phyloP scores from a whole-genome alignment of 2,888 invertebrate species.

The Pollenia angustigena region DNA sequence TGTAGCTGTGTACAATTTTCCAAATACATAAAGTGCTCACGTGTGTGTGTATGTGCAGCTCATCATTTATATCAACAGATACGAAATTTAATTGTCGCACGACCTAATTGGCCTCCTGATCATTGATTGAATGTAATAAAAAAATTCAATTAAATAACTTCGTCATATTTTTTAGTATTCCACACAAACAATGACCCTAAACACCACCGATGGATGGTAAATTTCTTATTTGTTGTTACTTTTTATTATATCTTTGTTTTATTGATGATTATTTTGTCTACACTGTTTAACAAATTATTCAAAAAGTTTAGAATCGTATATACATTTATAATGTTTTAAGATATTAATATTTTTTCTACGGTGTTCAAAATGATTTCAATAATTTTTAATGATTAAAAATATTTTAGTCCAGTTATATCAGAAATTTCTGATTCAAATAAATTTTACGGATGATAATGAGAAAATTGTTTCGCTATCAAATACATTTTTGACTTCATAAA shows the following conservation, averaged over 20 bases:
- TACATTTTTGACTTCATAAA: too few species aligned
- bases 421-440: too few species aligned
- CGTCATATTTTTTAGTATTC: constrained; percentile 65
- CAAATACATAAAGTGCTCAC: not conserved
- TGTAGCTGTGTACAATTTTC: not conserved
- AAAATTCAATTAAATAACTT: constrained; percentile 75
- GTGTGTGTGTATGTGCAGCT: constrained; percentile 37
- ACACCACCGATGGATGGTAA: constrained; percentile 57
- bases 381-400: too few species aligned
- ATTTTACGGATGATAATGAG: too few species aligned
- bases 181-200: constrained; percentile 64
- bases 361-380: too few species aligned
- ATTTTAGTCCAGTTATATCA: too few species aligned
- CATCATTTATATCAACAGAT: constrained; percentile 67
- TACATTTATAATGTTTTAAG: too few species aligned
- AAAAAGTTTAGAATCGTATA: not conserved
- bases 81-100: constrained; percentile 84
- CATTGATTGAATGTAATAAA: constrained; percentile 84
- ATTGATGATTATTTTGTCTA: constrained; percentile 15
- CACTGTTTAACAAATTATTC: constrained; percentile 33
- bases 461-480: too few species aligned
- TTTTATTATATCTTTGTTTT: constrained; percentile 21
- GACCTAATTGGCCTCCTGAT: constrained; percentile 84
- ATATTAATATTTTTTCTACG: too few species aligned
- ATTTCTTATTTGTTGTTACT: constrained; percentile 55